phyloP scores from a whole-genome alignment of 2,888 invertebrate species.

The Capitulum mitella region DNA sequence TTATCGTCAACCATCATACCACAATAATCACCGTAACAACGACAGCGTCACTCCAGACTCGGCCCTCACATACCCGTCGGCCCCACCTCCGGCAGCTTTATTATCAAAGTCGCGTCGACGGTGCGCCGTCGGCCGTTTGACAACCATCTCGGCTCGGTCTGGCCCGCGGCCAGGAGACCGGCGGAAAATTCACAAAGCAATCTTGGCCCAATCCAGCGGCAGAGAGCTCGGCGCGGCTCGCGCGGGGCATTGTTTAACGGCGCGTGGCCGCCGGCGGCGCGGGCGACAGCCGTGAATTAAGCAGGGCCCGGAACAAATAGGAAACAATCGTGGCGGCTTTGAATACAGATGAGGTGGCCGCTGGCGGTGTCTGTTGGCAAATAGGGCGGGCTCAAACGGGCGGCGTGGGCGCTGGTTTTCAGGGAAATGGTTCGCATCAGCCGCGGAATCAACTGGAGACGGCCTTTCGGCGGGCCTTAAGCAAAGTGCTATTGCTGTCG shows the following conservation, averaged over 20 bases:
- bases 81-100: no score
- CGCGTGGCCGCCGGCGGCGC: neutral
- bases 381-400: neutral
- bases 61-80: no score
- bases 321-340: conserved; percentile 10
- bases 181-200: conserved; percentile 7
- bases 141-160: neutral
- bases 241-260: neutral
- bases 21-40: no score
- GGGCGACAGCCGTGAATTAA: neutral
- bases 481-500: no score
- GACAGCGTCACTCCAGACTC: no score
- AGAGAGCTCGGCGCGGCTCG: neutral
- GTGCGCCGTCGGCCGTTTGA: neutral
- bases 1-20: no score
- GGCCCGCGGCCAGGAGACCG: neutral
- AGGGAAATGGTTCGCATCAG: no score
- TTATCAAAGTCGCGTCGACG: neutral
- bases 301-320: neutral
- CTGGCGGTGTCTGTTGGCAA: neutral
- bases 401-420: no score
- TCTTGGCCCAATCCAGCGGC: neutral
- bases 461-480: no score
- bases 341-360: conserved; percentile 17
- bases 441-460: no score